Evolutionary conservation across 2,888 invertebrate species (phyloP).

Genomic region (Caenorhabditis japonica): DNA sequence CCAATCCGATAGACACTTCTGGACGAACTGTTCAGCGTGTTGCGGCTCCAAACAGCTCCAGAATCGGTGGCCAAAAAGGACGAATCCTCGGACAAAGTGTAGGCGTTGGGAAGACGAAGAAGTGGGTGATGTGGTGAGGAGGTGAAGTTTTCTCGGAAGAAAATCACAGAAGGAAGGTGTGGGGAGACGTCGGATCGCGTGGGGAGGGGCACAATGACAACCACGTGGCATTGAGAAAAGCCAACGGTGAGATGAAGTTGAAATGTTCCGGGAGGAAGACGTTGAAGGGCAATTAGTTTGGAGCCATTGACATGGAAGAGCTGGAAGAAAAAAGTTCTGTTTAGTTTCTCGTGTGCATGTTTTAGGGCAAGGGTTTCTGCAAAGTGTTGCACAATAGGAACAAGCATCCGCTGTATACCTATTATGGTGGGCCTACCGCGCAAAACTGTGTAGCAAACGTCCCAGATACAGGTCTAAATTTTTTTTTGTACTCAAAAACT

Average conservation of each 20-base stretch:
- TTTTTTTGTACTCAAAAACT: too few species aligned
- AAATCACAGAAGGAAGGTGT: conserved; percentile 10
- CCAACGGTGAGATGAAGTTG: conserved; percentile 11
- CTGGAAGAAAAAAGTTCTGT: conserved; percentile 11
- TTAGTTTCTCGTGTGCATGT: conserved; percentile 3
- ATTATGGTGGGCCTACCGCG: too few species aligned
- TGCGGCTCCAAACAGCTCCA: conserved; percentile 16
- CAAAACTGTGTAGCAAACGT: too few species aligned
- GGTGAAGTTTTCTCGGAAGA: not conserved
- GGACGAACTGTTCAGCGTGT: not conserved
- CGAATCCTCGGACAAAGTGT: not conserved
- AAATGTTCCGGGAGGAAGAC: conserved; percentile 17
- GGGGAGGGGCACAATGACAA: conserved; percentile 8
- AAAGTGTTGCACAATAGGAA: too few species aligned
- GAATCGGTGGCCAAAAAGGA: conserved; percentile 6
- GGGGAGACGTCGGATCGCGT: conserved; percentile 13
- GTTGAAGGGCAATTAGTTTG: conserved; percentile 1
- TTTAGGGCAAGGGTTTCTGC: too few species aligned
- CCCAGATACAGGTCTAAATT: too few species aligned
- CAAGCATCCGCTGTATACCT: too few species aligned
- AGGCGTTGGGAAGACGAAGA: not conserved
- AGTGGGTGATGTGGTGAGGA: conserved; percentile 2
- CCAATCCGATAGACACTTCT: conserved; percentile 5
- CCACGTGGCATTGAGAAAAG: conserved; percentile 16
- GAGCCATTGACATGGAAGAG: conserved; percentile 26